Evolutionary conservation across 1,140 invertebrate genomes (phyloP).

Genomic region (Holcopasites calliopsidis): DNA sequence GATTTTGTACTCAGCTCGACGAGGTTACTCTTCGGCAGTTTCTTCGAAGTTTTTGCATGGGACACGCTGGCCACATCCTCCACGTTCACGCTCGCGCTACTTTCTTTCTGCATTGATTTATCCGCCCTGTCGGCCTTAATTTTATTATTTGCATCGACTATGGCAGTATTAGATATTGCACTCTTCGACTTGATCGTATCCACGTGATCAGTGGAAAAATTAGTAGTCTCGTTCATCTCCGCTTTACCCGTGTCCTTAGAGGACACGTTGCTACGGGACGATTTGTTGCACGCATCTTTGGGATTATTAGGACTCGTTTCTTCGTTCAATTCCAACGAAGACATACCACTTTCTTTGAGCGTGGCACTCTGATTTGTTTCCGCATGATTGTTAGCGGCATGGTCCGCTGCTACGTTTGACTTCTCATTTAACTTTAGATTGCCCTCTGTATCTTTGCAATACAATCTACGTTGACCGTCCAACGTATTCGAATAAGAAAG

Average conservation of each 20-base stretch:
- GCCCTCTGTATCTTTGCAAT: background rate
- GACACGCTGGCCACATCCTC: background rate
- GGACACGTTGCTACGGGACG: background rate
- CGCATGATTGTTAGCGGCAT: background rate
- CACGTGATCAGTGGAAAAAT: background rate
- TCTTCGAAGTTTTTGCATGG: slow-evolving; percentile 1
- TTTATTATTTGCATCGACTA: slow-evolving; percentile 25
- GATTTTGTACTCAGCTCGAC: slow-evolving; percentile 7
- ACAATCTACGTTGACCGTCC: background rate
- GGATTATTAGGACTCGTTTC: background rate
- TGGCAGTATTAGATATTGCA: slow-evolving; percentile 40
- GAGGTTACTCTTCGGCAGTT: background rate
- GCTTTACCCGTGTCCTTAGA: background rate
- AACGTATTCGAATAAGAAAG: background rate
- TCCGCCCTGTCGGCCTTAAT: slow-evolving; percentile 9
- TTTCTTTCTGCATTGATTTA: background rate
- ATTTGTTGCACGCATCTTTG: background rate
- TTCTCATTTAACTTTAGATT: background rate
- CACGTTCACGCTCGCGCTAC: background rate
- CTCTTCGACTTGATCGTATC: slow-evolving; percentile 11
- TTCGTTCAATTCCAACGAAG: background rate
- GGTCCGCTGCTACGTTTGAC: background rate
- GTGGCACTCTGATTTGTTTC: background rate
- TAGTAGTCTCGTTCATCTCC: background rate
- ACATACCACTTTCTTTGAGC: background rate